These are phyloP conservation scores for Muscicapa adusta DNA, from an alignment of 2,113 vertebrate genomes.

Conservation along the genomic window DNA sequence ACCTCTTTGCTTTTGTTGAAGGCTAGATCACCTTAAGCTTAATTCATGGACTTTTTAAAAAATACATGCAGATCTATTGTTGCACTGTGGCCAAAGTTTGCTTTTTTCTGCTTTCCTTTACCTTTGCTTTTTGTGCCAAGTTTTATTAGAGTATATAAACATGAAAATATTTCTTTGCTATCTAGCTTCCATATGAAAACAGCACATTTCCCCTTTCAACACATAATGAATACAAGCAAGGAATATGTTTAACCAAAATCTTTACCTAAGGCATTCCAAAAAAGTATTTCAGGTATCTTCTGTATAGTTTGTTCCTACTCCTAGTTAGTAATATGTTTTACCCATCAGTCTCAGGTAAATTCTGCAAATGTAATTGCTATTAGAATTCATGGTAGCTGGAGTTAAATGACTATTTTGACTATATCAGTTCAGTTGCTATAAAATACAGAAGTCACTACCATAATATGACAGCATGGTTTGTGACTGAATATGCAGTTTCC, in stretches of 20 bases:
- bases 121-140: neutral
- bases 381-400: neutral
- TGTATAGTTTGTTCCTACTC: neutral
- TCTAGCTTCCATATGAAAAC: neutral
- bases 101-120: neutral
- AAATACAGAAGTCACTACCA: neutral
- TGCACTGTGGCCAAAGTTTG: neutral
- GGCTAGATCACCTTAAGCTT: neutral
- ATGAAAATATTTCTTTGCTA: neutral
- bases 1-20: neutral
- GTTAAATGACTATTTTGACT: neutral
- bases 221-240: neutral
- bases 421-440: neutral
- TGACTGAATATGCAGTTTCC: neutral
- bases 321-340: neutral
- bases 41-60: neutral
- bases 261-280: neutral
- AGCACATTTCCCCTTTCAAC: neutral
- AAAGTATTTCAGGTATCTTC: neutral
- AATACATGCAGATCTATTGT: neutral
- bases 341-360: neutral
- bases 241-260: neutral
- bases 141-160: neutral
- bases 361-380: neutral
- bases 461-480: neutral